Evolutionary conservation across 2,888 invertebrate species (phyloP).

Genomic region (Metallyticus violacea): DNA sequence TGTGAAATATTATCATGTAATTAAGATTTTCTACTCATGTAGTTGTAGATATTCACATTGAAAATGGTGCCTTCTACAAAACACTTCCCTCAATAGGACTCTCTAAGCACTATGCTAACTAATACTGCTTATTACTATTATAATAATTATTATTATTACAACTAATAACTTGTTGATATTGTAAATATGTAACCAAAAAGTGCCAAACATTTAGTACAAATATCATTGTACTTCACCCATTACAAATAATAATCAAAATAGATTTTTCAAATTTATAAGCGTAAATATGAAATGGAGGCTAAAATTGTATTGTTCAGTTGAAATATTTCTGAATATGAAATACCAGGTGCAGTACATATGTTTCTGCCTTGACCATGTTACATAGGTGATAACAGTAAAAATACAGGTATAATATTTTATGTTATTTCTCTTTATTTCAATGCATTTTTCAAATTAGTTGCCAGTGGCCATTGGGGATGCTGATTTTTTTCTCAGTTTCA

Average conservation of each 20-base stretch:
- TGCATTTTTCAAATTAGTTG: too few relatives aligned
- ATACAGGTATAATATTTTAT: too few relatives aligned
- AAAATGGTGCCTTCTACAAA: neutral
- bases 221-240: neutral
- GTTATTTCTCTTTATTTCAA: too few relatives aligned
- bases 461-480: too few relatives aligned
- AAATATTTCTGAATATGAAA: too few relatives aligned
- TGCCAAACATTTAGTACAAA: slow-evolving; percentile 13
- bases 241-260: neutral
- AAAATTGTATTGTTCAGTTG: neutral
- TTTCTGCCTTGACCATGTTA: too few relatives aligned
- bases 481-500: too few relatives aligned
- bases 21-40: neutral
- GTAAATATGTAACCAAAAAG: neutral
- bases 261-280: neutral
- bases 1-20: neutral
- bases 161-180: neutral
- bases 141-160: neutral
- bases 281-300: neutral
- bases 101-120: neutral
- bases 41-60: neutral
- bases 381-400: too few relatives aligned
- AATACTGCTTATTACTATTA: neutral
- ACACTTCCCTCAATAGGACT: neutral
- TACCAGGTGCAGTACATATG: too few relatives aligned